Base-by-base conservation (phyloP, 1,140 invertebrate genomes). In the Euura saliciscinereae region DNA sequence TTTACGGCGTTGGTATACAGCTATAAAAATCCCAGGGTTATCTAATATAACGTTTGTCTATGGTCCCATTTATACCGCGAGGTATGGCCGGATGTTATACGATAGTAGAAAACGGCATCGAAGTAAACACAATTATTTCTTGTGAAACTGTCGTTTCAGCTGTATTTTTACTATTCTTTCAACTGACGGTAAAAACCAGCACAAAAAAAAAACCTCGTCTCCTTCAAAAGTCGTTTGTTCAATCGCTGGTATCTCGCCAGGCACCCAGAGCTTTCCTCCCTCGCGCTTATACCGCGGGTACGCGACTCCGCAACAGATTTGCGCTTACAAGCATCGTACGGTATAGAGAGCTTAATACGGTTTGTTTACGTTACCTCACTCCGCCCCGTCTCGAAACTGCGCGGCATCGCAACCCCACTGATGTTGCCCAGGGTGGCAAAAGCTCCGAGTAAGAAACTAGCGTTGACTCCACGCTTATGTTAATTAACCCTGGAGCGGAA, bases 101-200 rank as follows among this genome's bases (percentile, higher is more conserved):
- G 51, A 59, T 59, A n/a, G 3, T 59, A 4, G 51, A 28, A 8
- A 11, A n/a, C 51, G 10, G 3, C 8, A 0, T 59, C 4, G 51
- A n/a, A 59, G 51, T 59, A 59, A 59, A 59, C 51, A 59, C 51
- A 59, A 59, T 59, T 59, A 59, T 59, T 59, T 59, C 8, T 59
- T 59, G 51, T n/a, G 28, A 28, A 59, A 59, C 51, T 59, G 51
- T 59, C 3, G 51, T 59, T 59, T 6, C 51, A n/a, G 3, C 5
- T 11, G 51, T 28, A 28, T 28, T 59, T 59, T 59, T n/a, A n/a
- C 51, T n/a, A 4, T 3, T 59, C 13, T 59, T 59, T n/a, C 51
- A n/a, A 59, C 51, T 11, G 51, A 6, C 51, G 13, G 8, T 59
- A 59, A 59, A 28, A 28, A 59, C 13, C 5, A 2, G 28, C 28